Percentiles rank a stretch among this genome's conserved stretches.
These are phyloP conservation scores for Paracentrotus lividus DNA, from an alignment of 53 echinoderm and acorn worm species.

Conservation along the genomic window DNA sequence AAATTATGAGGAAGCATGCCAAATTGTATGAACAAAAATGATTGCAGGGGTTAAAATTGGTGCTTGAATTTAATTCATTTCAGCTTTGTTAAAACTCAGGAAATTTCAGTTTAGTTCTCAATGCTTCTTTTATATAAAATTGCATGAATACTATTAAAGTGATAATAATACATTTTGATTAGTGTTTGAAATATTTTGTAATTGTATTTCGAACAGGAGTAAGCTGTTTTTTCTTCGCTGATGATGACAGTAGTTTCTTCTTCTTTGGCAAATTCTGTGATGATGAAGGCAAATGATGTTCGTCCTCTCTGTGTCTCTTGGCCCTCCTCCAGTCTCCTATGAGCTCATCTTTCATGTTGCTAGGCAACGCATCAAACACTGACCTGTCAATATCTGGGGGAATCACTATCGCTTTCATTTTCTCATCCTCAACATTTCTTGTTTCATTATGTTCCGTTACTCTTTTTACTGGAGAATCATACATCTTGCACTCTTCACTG, in stretches of 20 bases:
- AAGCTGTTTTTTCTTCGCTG: not conserved
- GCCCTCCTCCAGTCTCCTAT: conserved; percentile 76
- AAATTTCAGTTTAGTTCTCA: not conserved
- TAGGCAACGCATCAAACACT: conserved; percentile 85
- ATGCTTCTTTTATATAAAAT: not conserved
- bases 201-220: not conserved
- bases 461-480: not conserved
- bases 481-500: not conserved
- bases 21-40: too few relatives aligned
- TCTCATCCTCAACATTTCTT: not conserved
- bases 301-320: conserved; percentile 5
- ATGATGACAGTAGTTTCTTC: not conserved
- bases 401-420: conserved; percentile 18
- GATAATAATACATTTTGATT: not conserved
- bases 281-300: not conserved
- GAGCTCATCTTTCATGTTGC: conserved; percentile 81
- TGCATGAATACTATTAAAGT: not conserved
- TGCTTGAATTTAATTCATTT: too few relatives aligned
- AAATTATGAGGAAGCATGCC: too few relatives aligned
- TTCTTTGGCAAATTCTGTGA: not conserved
- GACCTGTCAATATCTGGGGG: conserved; percentile 84
- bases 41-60: too few relatives aligned
- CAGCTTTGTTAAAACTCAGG: not conserved
- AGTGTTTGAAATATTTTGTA: conserved; percentile 49
- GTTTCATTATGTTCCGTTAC: not conserved